Percentiles rank a stretch among this genome's conserved stretches.
Evolutionary conservation across 2,113 vertebrate genomes (phyloP).

Genomic region (Sylvicapra grimmia): DNA sequence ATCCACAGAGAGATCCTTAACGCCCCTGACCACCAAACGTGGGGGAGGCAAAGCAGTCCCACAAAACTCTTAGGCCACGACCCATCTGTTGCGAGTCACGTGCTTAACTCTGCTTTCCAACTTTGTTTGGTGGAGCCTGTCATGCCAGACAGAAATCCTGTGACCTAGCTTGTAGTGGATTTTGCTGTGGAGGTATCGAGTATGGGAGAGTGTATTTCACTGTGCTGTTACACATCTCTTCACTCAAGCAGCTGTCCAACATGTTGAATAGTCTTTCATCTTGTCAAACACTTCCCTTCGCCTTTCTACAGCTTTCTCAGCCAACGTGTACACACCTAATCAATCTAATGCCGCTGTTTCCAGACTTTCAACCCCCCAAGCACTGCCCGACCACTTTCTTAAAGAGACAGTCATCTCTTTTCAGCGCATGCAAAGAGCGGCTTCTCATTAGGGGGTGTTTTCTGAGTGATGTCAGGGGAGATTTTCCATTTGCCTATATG

Average conservation of each 20-base stretch:
- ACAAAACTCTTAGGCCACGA: accelerated
- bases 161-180: slow-evolving; percentile 73
- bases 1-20: neutral
- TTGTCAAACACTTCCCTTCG: slow-evolving; percentile 82
- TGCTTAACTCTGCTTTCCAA: slow-evolving; percentile 45
- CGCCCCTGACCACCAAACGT: accelerated
- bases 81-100: accelerated
- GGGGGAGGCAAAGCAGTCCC: neutral
- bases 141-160: slow-evolving; percentile 68
- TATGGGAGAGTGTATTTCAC: slow-evolving; percentile 83
- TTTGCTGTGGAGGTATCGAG: slow-evolving; percentile 76
- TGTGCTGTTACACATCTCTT: slow-evolving; percentile 80
- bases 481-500: accelerated
- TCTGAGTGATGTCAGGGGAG: neutral
- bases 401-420: slow-evolving; percentile 75
- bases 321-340: slow-evolving; percentile 84
- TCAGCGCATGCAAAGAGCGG: slow-evolving; percentile 33
- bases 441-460: slow-evolving; percentile 41
- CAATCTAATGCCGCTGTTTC: slow-evolving; percentile 87
- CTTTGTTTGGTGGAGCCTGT: slow-evolving; percentile 72
- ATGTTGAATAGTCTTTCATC: slow-evolving; percentile 84
- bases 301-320: slow-evolving; percentile 81
- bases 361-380: slow-evolving; percentile 79
- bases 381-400: slow-evolving; percentile 75
- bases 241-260: slow-evolving; percentile 86